Base-by-base conservation (phyloP, 2,113 vertebrate genomes). In the Blennius ocellaris region DNA sequence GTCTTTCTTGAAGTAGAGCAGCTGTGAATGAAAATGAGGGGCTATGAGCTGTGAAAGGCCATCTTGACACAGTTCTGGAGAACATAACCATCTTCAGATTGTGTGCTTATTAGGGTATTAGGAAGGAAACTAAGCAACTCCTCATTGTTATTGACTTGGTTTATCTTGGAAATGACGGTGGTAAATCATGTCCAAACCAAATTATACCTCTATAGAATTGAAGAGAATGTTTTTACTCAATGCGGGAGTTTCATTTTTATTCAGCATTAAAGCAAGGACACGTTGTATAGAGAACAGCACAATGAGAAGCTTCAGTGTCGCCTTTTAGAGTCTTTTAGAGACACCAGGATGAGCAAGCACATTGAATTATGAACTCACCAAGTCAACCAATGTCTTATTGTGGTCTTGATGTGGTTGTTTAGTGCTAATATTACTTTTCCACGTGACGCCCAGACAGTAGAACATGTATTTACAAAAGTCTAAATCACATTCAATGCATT, bases 1-100 rank as follows among this genome's bases (percentile, higher is more conserved):
- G 62, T 54, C 58, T 68, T 21, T 80, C 63, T 72, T 67, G 66
- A 75, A 82, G 74, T 67, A 43, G 83, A 84, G 77, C 75, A 71
- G 78, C 52, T 70, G 71, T 38, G 62, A 79, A 69, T 64, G 69
- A 49, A 68, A 80, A 71, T 66, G 74, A 53, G 53, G 36, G 51
- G 57, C 68, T 51, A 36, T 38, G 72, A 81, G 76, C 48, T 50
- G 62, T 30, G 56, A 76, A 57, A 69, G 67, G 77, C 69, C 8
- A 44, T 43, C 69, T 57, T 69, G 76, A 81, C 79, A 87, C 81
- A 80, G 57, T 82, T 81, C 47, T 30, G 16, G n/a, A 70, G 15
- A 61, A 40, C 44, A 16, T 48, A 43, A 43, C 10, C 7, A 59
- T n/a, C 45, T 64, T 8, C 47, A 11, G 56, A 58, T 62, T 48